These are phyloP conservation scores for Cynopterus sphinx DNA, from an alignment of 2,797 vertebrate genomes.

Conservation along the genomic window DNA sequence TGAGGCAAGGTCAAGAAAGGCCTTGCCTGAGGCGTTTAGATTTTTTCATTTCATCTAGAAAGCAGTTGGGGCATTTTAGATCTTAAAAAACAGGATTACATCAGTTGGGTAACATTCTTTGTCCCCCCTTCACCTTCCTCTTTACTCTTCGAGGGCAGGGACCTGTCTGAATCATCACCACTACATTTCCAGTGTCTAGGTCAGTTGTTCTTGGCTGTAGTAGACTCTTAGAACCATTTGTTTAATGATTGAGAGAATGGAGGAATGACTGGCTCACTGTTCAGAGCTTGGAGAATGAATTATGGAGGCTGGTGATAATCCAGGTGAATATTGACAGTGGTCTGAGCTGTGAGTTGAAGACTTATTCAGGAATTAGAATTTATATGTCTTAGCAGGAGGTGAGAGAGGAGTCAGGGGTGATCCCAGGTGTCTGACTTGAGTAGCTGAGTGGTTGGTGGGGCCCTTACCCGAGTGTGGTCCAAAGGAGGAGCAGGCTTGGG, in stretches of 20 bases:
- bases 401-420: neutral
- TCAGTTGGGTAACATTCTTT: neutral
- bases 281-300: neutral
- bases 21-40: neutral
- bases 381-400: neutral
- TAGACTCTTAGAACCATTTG: neutral
- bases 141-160: neutral
- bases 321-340: neutral
- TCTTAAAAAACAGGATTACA: neutral
- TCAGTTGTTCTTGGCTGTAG: neutral
- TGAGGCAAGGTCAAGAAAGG: neutral
- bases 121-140: too few species aligned
- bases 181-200: neutral
- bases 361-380: neutral
- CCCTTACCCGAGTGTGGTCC: neutral
- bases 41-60: conserved; percentile 24
- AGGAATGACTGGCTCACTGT: neutral
- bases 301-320: neutral
- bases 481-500: neutral
- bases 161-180: neutral
- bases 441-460: neutral
- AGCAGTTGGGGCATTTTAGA: neutral
- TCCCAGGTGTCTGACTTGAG: neutral
- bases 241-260: neutral
- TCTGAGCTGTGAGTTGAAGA: neutral